phyloP scores from a whole-genome alignment of 92 coral and sea anemone genomes.

The Bergia sp. region DNA sequence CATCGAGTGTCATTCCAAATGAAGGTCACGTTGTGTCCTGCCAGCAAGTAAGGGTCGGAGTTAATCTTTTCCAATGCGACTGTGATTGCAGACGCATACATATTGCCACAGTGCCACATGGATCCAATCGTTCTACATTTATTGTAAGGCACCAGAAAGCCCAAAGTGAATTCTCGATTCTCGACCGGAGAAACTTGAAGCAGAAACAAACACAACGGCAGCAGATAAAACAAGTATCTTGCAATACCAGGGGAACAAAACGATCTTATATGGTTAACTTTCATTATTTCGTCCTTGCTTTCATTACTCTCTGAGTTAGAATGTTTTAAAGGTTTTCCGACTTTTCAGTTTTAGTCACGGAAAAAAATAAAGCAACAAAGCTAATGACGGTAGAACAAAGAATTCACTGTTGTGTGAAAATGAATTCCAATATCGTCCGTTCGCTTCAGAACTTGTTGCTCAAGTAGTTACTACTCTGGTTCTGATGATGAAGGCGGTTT shows the following conservation, averaged over 20 bases:
- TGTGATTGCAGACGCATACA: constrained; percentile 10
- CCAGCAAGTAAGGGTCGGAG: constrained; percentile 1
- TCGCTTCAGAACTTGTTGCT: neutral
- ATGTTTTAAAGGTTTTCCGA: too few species aligned
- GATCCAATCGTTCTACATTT: neutral
- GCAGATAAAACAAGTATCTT: neutral
- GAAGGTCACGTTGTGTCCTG: constrained; percentile 4
- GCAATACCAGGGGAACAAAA: neutral
- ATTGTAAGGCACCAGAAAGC: constrained; percentile 46
- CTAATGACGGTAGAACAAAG: neutral
- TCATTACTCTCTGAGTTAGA: neutral
- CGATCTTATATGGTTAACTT: neutral
- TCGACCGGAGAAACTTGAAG: neutral
- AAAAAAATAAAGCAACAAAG: neutral
- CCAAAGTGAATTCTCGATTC: constrained; percentile 38
- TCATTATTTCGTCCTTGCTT: too few species aligned
- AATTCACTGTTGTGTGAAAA: neutral
- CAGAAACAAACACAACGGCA: neutral
- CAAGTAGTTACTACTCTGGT: too few species aligned
- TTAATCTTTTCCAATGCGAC: constrained; percentile 10
- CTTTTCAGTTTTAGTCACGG: neutral
- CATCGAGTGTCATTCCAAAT: constrained; percentile 8
- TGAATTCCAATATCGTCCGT: neutral
- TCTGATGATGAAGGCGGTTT: neutral
- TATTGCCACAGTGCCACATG: neutral